Percentiles rank a stretch among this genome's conserved stretches.
Conservation (phyloP, 2,113 vertebrate genomes). For the Xyliphius kryptos region DNA sequence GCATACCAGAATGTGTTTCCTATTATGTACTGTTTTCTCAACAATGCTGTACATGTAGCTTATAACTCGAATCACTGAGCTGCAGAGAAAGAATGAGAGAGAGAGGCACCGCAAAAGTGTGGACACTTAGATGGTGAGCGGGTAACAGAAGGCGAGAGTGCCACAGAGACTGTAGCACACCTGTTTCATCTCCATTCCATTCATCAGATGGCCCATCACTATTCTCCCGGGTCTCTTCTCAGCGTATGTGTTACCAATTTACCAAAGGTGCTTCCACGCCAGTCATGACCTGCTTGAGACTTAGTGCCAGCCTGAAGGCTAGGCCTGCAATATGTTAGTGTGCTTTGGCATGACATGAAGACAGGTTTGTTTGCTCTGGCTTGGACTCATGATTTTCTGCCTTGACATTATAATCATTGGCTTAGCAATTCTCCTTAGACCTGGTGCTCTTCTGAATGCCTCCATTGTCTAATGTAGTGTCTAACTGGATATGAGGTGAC, state of each 20-base stretch:
- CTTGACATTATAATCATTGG: conserved; percentile 5
- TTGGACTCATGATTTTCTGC: neutral
- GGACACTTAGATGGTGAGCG: conserved; percentile 14
- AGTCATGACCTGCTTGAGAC: conserved; percentile 12
- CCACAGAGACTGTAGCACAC: conserved; percentile 29
- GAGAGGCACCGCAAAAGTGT: conserved; percentile 1
- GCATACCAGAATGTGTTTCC: conserved; percentile 19
- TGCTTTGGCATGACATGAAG: conserved; percentile 19
- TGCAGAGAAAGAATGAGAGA: neutral
- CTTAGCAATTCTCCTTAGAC: no score
- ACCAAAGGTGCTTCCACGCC: conserved; percentile 26
- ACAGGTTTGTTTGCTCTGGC: conserved; percentile 27
- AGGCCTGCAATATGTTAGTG: conserved; percentile 16
- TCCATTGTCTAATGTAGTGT: no score
- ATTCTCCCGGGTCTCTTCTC: conserved; percentile 10
- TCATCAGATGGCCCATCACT: conserved; percentile 26
- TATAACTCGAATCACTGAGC: neutral
- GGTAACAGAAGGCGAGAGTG: neutral
- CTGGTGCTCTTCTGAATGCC: no score
- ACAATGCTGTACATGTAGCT: neutral
- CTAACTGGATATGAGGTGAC: no score
- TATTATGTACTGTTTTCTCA: conserved; percentile 7
- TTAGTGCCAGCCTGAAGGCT: conserved; percentile 15
- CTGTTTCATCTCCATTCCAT: conserved; percentile 34
- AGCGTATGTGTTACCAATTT: conserved; percentile 3